phyloP scores from a whole-genome alignment of 2,797 vertebrate genomes.

The Merluccius polli region DNA sequence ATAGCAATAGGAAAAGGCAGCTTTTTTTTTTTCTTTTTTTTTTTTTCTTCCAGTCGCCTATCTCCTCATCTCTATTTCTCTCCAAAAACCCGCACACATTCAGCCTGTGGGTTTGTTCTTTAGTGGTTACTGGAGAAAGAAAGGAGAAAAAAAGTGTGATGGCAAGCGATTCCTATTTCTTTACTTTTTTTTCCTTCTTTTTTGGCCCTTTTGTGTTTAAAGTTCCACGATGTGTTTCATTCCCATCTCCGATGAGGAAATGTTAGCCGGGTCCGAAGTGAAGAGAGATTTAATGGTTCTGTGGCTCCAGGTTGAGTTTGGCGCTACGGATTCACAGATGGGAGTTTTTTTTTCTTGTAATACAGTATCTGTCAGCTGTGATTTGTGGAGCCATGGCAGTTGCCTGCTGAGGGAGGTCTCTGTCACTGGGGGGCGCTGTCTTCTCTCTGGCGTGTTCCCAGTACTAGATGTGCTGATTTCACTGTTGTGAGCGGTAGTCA shows the following conservation, averaged over 20 bases:
- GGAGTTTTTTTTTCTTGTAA: neutral
- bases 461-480: slow-evolving; percentile 54
- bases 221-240: neutral
- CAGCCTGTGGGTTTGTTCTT: slow-evolving; percentile 31
- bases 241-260: slow-evolving; percentile 35
- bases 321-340: slow-evolving; percentile 39
- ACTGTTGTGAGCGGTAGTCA: slow-evolving; percentile 41
- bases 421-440: slow-evolving; percentile 64
- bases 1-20: neutral
- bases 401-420: slow-evolving; percentile 36
- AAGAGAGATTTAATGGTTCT: slow-evolving; percentile 31
- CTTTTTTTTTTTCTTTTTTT: slow-evolving; percentile 12
- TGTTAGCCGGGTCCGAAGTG: slow-evolving; percentile 28
- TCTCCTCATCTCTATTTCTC: slow-evolving; percentile 37
- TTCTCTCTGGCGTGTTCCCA: slow-evolving; percentile 63
- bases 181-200: neutral
- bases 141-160: slow-evolving; percentile 28
- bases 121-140: slow-evolving; percentile 3
- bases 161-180: slow-evolving; percentile 14
- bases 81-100: neutral
- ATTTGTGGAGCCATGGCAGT: slow-evolving; percentile 37
- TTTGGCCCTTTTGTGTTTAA: slow-evolving; percentile 7
- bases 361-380: slow-evolving; percentile 35
- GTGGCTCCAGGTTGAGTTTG: slow-evolving; percentile 41
- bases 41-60: slow-evolving; percentile 26